These are phyloP conservation scores for Glomeris marginata DNA, from an alignment of 2,888 invertebrate genomes.

Conservation along the genomic window DNA sequence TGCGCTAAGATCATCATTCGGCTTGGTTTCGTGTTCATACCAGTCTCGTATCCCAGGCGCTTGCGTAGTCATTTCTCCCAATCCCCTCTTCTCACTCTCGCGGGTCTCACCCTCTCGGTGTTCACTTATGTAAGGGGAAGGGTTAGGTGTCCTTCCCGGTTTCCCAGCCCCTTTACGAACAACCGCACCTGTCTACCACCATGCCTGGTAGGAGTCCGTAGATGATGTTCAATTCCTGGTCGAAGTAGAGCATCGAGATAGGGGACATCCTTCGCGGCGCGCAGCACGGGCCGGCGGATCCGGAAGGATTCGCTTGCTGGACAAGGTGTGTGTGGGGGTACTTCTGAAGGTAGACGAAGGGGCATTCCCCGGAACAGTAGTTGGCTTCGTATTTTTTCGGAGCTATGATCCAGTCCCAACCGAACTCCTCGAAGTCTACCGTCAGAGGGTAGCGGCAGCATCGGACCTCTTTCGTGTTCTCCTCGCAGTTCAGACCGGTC, in stretches of 20 bases:
- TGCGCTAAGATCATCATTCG: too few relatives aligned
- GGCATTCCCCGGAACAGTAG: constrained; percentile 92
- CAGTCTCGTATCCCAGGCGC: too few relatives aligned
- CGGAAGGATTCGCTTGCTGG: constrained; percentile 57
- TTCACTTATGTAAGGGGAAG: too few relatives aligned
- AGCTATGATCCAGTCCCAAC: constrained; percentile 96
- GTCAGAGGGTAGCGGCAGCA: constrained; percentile 89
- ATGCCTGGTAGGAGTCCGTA: constrained; percentile 79
- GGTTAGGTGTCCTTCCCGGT: too few relatives aligned
- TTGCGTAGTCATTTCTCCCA: too few relatives aligned
- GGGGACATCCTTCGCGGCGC: constrained; percentile 61
- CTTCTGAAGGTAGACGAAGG: constrained; percentile 68
- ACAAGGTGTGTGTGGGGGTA: constrained; percentile 78
- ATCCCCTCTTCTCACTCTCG: too few relatives aligned
- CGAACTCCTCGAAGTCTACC: constrained; percentile 87
- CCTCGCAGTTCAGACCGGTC: constrained; percentile 68
- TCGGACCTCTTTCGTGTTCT: constrained; percentile 58
- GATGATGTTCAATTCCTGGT: constrained; percentile 71
- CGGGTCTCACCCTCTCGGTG: too few relatives aligned
- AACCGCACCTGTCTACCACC: constrained; percentile 87
- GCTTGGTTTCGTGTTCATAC: too few relatives aligned
- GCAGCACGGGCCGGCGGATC: constrained; percentile 78
- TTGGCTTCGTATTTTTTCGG: constrained; percentile 89
- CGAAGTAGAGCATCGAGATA: constrained; percentile 83
- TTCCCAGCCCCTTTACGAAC: constrained; percentile 44